phyloP scores from a whole-genome alignment of 2,888 invertebrate species.

The Pimpla rufipes region DNA sequence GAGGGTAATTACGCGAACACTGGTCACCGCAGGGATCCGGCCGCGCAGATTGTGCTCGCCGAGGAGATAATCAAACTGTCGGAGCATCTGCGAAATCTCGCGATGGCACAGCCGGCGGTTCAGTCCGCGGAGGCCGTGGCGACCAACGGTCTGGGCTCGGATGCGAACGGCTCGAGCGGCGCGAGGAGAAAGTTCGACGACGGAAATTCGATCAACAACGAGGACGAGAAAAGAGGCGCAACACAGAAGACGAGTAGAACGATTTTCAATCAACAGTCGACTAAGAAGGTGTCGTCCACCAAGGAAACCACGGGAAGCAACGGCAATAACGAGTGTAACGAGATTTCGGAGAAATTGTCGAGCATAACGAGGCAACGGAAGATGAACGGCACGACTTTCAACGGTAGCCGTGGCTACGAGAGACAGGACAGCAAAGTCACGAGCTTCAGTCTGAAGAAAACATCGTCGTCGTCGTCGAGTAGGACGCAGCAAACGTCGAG shows the following conservation, averaged over 20 bases:
- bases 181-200: neutral
- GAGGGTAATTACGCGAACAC: constrained; percentile 89
- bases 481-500: constrained; percentile 8
- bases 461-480: constrained; percentile 20
- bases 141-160: neutral
- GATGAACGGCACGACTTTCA: constrained; percentile 82
- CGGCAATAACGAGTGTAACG: constrained; percentile 75
- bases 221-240: neutral
- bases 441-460: constrained; percentile 66
- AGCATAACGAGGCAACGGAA: constrained; percentile 79
- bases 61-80: constrained; percentile 94
- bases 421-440: constrained; percentile 39
- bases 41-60: constrained; percentile 87
- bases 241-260: constrained; percentile 32
- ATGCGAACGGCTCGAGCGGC: neutral
- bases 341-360: constrained; percentile 82
- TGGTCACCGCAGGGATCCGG: constrained; percentile 76
- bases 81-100: constrained; percentile 88
- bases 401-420: constrained; percentile 77
- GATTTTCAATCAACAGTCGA: neutral
- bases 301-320: neutral
- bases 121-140: neutral
- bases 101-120: constrained; percentile 65
- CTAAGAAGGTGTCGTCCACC: neutral
- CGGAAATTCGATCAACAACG: neutral